Base-by-base conservation (phyloP, 2,888 invertebrate species). In the Acanthosepion lycidas region DNA sequence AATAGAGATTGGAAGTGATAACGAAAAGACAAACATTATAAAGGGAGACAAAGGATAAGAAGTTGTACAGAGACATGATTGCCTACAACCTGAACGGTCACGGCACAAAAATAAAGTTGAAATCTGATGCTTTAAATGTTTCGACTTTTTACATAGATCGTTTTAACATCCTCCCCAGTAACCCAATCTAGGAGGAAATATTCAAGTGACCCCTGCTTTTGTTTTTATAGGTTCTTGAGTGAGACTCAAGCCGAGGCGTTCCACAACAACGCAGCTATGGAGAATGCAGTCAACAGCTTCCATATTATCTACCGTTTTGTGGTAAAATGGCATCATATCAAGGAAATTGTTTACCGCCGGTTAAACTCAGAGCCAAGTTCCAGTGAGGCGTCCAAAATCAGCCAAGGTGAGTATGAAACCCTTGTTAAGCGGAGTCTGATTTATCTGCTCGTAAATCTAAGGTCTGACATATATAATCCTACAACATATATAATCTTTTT, bases 231-330 rank as follows among this genome's bases (percentile, higher is more conserved):
- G n/a, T 78, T 78, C n/a, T 78, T 78, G 78, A n/a, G 78, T n/a
- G 78, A 78, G 78, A 78, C 78, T 9, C 78, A 78, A 78, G 78
- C 78, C 18, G 78, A 78, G 12, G 78, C 78, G 78, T 78, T 78
- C 33, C 78, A 78, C 78, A 78, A 78, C 78, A 78, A 78, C 12
- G 78, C n/a, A 15, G 78, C 78, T 20, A 55, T 94, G 33, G 94
- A 59, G 33, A 94, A 94, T 94, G 42, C 94, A 33, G 64, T 94
- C 33, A 94, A 94, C 42, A 64, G 94, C 18, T 94, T 55, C 33
- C 94, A 94, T 28, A 53, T 94, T 59, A 33, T 94, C 23, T 59
- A 94, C 48, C 53, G 94, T n/a, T 94, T 94, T 59, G 53, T 94
- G 33, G 51, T 55, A 28, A 59, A 55, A 64, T 94, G 94, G 94